A percentile compares a stretch with the other conserved stretches of the same genome.
Conservation (phyloP, 2,888 invertebrate species). For the Eupelmus urozonus region DNA sequence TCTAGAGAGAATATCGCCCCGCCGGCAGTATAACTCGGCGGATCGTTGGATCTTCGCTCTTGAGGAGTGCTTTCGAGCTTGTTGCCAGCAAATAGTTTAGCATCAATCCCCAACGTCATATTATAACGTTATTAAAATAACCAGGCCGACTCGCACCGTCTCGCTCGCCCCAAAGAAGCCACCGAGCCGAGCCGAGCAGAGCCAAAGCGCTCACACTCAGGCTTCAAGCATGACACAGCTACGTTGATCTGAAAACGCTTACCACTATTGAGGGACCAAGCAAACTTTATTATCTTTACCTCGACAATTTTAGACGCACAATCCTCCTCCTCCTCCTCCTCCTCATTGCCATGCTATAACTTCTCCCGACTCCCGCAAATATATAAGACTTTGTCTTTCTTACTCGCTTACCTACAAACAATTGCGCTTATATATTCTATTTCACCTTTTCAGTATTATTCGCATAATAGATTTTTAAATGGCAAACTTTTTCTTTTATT, state of each 20-base stretch:
- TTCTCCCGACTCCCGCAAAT: not conserved
- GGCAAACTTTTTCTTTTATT: too few relatives aligned
- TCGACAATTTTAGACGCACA: conserved; percentile 49
- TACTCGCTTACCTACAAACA: not conserved
- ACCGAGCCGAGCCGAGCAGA: not conserved
- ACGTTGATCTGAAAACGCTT: conserved; percentile 54
- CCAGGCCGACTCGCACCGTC: conserved; percentile 65
- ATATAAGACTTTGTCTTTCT: not conserved
- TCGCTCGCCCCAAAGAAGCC: conserved; percentile 5
- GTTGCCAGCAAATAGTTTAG: conserved; percentile 77
- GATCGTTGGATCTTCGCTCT: conserved; percentile 60
- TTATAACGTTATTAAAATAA: conserved; percentile 78
- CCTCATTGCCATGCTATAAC: not conserved
- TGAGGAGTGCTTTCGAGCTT: conserved; percentile 68
- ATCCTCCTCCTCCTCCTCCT: not conserved
- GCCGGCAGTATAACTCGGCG: conserved; percentile 53
- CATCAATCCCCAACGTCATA: conserved; percentile 77
- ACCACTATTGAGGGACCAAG: not conserved
- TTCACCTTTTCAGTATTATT: conserved; percentile 21
- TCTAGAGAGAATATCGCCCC: conserved; percentile 49
- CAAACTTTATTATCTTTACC: conserved; percentile 37
- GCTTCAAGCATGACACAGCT: conserved; percentile 12
- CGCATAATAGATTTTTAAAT: too few relatives aligned
- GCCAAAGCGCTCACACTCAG: conserved; percentile 20
- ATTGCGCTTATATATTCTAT: not conserved